Evolutionary conservation across 1,140 invertebrate genomes (phyloP).

Genomic region (Tetranychus cinnabarinus): DNA sequence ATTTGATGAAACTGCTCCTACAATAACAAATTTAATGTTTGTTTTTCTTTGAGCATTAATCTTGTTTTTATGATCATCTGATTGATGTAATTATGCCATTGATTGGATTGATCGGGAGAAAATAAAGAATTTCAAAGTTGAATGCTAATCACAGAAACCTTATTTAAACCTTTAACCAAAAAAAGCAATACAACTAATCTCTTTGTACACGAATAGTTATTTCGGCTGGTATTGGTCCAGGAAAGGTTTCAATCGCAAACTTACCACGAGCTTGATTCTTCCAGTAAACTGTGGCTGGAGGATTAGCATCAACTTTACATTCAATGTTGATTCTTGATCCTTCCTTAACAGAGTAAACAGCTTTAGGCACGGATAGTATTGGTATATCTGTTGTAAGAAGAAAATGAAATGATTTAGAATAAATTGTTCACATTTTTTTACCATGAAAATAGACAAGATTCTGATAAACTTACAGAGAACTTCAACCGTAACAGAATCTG

Average conservation of each 20-base stretch:
- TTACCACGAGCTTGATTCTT: not conserved
- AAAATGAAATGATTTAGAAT: not conserved
- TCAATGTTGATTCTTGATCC: not conserved
- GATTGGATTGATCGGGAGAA: no score
- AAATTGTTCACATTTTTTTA: not conserved
- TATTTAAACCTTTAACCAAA: no score
- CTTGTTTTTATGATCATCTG: no score
- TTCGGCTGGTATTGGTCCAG: no score
- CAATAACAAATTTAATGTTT: no score
- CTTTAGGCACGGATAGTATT: not conserved
- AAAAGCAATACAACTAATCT: no score
- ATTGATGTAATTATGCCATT: no score
- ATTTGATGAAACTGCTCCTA: no score
- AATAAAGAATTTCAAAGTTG: no score
- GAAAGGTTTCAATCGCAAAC: not conserved
- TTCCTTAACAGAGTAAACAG: slow-evolving; percentile 1
- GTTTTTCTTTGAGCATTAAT: no score
- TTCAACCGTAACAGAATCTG: not conserved
- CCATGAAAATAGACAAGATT: not conserved
- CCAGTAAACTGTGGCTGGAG: slow-evolving; percentile 2
- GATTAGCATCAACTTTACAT: slow-evolving; percentile 9
- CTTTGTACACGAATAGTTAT: no score
- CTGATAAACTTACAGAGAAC: slow-evolving; percentile 1
- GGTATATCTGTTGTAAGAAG: not conserved
- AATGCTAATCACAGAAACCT: no score